Evolutionary conservation across 2,888 invertebrate genomes (phyloP).

Genomic region (Lobophora halterata): DNA sequence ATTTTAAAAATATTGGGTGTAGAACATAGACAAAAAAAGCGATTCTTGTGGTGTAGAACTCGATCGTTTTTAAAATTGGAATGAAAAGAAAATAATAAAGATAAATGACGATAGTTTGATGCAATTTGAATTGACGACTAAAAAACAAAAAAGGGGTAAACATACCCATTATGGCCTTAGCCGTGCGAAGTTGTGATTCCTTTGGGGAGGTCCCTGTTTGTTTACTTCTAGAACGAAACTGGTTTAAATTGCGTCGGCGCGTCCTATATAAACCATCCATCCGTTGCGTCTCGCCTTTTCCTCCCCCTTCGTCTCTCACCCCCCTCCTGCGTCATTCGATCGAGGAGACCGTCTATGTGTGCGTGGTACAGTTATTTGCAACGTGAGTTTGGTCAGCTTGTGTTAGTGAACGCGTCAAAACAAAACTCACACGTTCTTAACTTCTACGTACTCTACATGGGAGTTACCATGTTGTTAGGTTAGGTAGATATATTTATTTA

Average conservation of each 20-base stretch:
- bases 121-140: slow-evolving; percentile 21
- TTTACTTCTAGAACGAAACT: slow-evolving; percentile 69
- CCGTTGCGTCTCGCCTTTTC: slow-evolving; percentile 39
- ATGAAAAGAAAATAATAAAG: background rate
- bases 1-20: background rate
- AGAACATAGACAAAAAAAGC: no score
- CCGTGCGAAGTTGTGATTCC: slow-evolving; percentile 42
- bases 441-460: slow-evolving; percentile 10
- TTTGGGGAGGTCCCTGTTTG: slow-evolving; percentile 54
- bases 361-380: slow-evolving; percentile 29
- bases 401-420: slow-evolving; percentile 42
- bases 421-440: slow-evolving; percentile 30
- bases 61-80: no score
- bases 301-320: slow-evolving; percentile 28
- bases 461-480: slow-evolving; percentile 9
- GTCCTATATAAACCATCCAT: slow-evolving; percentile 64
- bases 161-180: slow-evolving; percentile 67
- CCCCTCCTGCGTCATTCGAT: slow-evolving; percentile 58
- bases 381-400: slow-evolving; percentile 25
- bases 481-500: background rate
- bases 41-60: no score
- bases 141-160: slow-evolving; percentile 37
- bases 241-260: slow-evolving; percentile 53
- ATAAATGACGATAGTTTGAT: background rate
- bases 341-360: slow-evolving; percentile 32